Percentiles rank a stretch among this genome's conserved stretches.
Conservation (phyloP, 2,797 vertebrate species). For the Melanotaenia maccullochi region DNA sequence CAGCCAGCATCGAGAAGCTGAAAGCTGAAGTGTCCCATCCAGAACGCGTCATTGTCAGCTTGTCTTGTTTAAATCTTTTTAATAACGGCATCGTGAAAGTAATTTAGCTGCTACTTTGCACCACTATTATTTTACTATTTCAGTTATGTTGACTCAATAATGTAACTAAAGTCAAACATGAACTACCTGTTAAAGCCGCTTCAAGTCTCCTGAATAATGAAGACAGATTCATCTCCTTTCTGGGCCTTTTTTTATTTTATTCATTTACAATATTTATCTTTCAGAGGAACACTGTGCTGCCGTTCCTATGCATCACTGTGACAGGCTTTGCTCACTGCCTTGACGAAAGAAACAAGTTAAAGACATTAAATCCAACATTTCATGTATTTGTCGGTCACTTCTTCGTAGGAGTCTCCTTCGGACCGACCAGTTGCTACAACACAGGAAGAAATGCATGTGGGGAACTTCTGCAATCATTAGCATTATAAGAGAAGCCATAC, state of each 20-base stretch:
- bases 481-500: slow-evolving; percentile 64
- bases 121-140: too few relatives aligned
- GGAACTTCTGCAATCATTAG: slow-evolving; percentile 56
- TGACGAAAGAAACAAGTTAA: slow-evolving; percentile 43
- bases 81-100: too few relatives aligned
- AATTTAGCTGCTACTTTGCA: too few relatives aligned
- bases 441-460: slow-evolving; percentile 57
- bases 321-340: slow-evolving; percentile 78
- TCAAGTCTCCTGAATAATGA: not conserved
- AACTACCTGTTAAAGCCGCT: slow-evolving; percentile 16
- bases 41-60: too few relatives aligned
- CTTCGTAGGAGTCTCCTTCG: slow-evolving; percentile 15
- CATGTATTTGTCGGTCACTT: slow-evolving; percentile 27
- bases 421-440: not conserved
- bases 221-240: slow-evolving; percentile 51
- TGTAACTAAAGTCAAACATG: too few relatives aligned
- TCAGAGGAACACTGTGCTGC: slow-evolving; percentile 28
- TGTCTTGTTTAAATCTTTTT: too few relatives aligned
- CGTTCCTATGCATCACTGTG: slow-evolving; percentile 77
- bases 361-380: slow-evolving; percentile 12
- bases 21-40: too few relatives aligned
- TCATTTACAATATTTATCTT: slow-evolving; percentile 14
- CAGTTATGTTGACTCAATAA: too few relatives aligned
- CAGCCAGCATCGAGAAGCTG: too few relatives aligned
- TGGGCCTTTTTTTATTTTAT: slow-evolving; percentile 59